Evolutionary conservation across 2,888 invertebrate species (phyloP), one percentile per base, ranked within the genome.

Genomic region (Euphydryas editha): DNA sequence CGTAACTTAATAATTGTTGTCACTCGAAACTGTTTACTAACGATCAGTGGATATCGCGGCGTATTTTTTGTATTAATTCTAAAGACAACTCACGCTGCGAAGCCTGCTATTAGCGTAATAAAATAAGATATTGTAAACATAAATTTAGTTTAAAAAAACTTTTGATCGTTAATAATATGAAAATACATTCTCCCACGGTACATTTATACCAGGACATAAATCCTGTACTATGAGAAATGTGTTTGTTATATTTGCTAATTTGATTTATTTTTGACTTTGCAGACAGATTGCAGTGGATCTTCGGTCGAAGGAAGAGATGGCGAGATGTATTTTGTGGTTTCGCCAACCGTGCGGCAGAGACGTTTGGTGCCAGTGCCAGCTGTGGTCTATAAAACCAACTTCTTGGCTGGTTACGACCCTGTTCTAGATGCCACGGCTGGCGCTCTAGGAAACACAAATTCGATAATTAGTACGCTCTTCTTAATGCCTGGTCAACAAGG

Each of bases 401-500:
- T 98, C 74, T 88, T 96, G 24, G 97, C 97, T 1, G 97, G 97
- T 11, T 98, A 97, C 80, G 97, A 98, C 75, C 96, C 97, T 0
- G 95, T 95, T 42, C 85, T 98, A 42, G 98, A 98, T 78, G 97
- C 97, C 0, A 98, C 98, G 0, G 96, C 96, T 1, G 95, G 96
- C 5, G 95, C 97, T 10, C 89, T 98, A 59, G 97, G 97, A 11
- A 94, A 94, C 37, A 93, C 94, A 36, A 94, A 95, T 70, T 95
- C 96, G 59, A 93, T 95, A 0, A 94, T 97, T 0, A 97, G 97
- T 77, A 96, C 96, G 0, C 94, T 98, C 49, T 95, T 97, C 73
- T 93, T 97, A 0, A 95, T 98, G 93, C 97, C 98, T 0, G 97
- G 97, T 0, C 97, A 97, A 80, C 97, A 97, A 86, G 97, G 97